Evolutionary conservation across 2,888 invertebrate genomes (phyloP).

Genomic region (Drosophila helvetica): DNA sequence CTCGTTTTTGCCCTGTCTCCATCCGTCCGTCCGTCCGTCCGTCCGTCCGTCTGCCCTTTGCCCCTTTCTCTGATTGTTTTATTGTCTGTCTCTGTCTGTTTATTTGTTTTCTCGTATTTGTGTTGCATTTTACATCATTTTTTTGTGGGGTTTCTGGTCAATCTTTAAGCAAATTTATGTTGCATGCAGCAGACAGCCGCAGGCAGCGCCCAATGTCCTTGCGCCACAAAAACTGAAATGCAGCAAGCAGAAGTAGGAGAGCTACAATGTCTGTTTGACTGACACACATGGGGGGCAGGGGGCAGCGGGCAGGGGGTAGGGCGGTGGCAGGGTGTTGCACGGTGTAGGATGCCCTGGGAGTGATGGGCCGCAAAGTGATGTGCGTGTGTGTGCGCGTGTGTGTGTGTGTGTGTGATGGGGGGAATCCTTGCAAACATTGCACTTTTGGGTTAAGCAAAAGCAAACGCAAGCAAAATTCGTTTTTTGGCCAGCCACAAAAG

Average conservation of each 20-base stretch:
- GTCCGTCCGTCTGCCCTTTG: constrained; percentile 9
- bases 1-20: constrained; percentile 20
- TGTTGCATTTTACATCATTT: constrained; percentile 36
- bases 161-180: constrained; percentile 46
- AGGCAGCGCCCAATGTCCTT: constrained; percentile 49
- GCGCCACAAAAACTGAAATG: constrained; percentile 40
- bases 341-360: not conserved
- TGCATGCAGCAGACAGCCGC: constrained; percentile 28
- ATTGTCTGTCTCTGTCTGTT: constrained; percentile 21
- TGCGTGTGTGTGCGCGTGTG: not conserved
- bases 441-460: constrained; percentile 49
- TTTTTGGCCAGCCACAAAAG: constrained; percentile 45
- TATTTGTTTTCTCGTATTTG: constrained; percentile 3
- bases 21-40: constrained; percentile 7
- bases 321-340: not conserved
- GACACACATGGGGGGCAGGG: constrained; percentile 18
- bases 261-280: constrained; percentile 27
- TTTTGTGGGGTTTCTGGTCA: constrained; percentile 35
- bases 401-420: not conserved
- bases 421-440: constrained; percentile 51
- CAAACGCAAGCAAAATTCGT: constrained; percentile 33
- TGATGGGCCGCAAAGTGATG: not conserved
- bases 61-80: too few species aligned
- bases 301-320: not conserved
- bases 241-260: constrained; percentile 33